Base-by-base conservation (phyloP, 2,113 vertebrate species). In the Ceyx margarethae region DNA sequence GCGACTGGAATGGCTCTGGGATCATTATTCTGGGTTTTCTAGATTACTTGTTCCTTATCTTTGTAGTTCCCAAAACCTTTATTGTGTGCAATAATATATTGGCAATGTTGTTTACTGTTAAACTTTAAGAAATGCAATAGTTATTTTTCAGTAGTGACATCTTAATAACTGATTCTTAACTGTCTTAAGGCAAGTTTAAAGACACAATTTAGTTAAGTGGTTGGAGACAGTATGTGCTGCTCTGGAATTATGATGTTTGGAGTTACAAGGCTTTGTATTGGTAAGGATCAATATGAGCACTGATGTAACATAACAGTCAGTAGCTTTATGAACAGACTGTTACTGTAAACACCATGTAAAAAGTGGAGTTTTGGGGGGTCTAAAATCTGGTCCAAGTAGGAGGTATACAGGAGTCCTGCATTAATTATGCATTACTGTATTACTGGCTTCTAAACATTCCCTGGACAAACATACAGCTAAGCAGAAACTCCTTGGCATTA, bases 21-120 rank as follows among this genome's bases (percentile, higher is more conserved):
- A 37, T 99, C 99, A 12, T 97, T 99, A 61, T 99, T 99, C 92
- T 99, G 98, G 87, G 98, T 99, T 90, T 99, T 99, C 95, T 99
- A 99, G 96, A 65, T 62, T 88, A 88, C 75, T 33, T 7, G 1
- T 45, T 89, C 87, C 76, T 86, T 65, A 53, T 50, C 58, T 95
- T 88, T 93, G 94, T 94, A 96, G 96, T 95, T 97, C 86, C 92
- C 87, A 88, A 94, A 67, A 71, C 79, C 76, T 92, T 89, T 90
- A 87, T 78, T 95, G 93, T 97, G 95, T 97, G 93, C 94, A 96
- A 95, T 97, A 97, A 95, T 96, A 87, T 95, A 89, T 81, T 96
- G 93, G 92, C 95, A 96, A 96, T 96, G 91, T 91, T 96, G 91
- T 97, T 96, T 93, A 95, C 93, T 94, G 89, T 85, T 96, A 84